Conservation (phyloP, 2,888 invertebrate genomes). For the Spilarctia lutea region DNA sequence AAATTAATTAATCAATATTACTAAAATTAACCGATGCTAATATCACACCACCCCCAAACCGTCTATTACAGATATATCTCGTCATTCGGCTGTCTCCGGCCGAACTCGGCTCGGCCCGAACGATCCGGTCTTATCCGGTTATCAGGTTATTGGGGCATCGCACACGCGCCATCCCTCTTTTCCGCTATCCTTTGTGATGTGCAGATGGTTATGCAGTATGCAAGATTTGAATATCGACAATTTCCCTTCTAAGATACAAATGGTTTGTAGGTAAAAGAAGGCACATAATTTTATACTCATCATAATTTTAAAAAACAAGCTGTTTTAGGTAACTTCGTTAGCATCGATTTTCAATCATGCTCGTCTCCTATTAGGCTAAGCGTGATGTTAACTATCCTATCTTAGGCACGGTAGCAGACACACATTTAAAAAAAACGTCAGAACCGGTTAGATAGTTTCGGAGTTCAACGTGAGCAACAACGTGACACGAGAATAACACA, state of each 20-base stretch:
- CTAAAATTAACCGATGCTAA: not conserved
- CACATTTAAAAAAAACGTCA: too few species aligned
- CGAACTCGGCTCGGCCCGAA: constrained; percentile 38
- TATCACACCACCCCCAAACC: not conserved
- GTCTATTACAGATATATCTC: not conserved
- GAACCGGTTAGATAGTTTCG: too few species aligned
- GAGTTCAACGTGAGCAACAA: not conserved
- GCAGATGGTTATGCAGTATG: constrained; percentile 23
- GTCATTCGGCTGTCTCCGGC: constrained; percentile 14
- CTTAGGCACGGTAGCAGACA: too few species aligned
- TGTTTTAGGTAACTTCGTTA: not conserved
- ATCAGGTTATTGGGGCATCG: constrained; percentile 57
- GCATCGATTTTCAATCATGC: too few species aligned
- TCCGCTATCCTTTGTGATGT: constrained; percentile 29
- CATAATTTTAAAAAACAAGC: too few species aligned
- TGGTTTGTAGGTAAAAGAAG: too few species aligned
- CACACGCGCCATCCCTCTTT: constrained; percentile 54
- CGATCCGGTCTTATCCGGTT: constrained; percentile 43
- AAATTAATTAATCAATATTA: too few species aligned
- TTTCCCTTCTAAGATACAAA: not conserved
- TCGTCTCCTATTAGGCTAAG: too few species aligned
- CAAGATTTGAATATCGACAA: not conserved
- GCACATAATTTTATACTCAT: too few species aligned
- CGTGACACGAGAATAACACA: too few species aligned
- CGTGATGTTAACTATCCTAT: too few species aligned